Percentiles rank a stretch among this genome's conserved stretches.
Evolutionary conservation across 2,113 vertebrate genomes (phyloP).

Genomic region (Egretta garzetta): DNA sequence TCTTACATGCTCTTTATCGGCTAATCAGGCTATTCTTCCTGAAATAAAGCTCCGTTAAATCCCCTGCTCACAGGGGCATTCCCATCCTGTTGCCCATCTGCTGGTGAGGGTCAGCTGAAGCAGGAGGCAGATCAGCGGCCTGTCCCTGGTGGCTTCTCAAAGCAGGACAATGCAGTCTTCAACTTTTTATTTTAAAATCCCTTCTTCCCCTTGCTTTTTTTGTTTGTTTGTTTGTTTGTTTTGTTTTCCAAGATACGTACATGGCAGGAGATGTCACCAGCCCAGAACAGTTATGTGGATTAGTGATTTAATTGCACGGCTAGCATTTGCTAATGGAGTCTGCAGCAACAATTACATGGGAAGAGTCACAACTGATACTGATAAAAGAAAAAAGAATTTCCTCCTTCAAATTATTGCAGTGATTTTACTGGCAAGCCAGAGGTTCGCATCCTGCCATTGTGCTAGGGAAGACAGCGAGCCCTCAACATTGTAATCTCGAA

Average conservation of each 20-base stretch:
- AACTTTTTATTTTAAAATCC: constrained; percentile 43
- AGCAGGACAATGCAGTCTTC: constrained; percentile 67
- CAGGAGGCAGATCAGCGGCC: constrained; percentile 64
- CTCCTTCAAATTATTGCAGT: neutral
- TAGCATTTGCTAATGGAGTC: neutral
- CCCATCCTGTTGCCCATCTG: constrained; percentile 82
- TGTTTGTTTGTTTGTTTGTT: too few relatives aligned
- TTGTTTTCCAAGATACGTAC: neutral
- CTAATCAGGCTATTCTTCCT: constrained; percentile 84
- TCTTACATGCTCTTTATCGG: constrained; percentile 80
- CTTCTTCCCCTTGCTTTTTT: neutral
- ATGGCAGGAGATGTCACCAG: neutral
- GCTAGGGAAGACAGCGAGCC: neutral
- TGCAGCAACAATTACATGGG: neutral
- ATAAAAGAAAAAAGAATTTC: neutral
- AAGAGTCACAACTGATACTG: neutral
- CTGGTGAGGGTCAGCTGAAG: constrained; percentile 73
- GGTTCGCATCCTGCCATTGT: neutral
- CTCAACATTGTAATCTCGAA: neutral
- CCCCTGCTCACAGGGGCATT: constrained; percentile 77
- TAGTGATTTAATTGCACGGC: neutral
- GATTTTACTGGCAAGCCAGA: neutral
- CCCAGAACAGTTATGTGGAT: neutral
- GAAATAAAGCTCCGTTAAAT: constrained; percentile 81
- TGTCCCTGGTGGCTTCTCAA: constrained; percentile 72